Percentiles rank a stretch among this genome's conserved stretches.
These are phyloP conservation scores for Acanthopagrus latus DNA, from an alignment of 2,797 vertebrate genomes.

Conservation along the genomic window DNA sequence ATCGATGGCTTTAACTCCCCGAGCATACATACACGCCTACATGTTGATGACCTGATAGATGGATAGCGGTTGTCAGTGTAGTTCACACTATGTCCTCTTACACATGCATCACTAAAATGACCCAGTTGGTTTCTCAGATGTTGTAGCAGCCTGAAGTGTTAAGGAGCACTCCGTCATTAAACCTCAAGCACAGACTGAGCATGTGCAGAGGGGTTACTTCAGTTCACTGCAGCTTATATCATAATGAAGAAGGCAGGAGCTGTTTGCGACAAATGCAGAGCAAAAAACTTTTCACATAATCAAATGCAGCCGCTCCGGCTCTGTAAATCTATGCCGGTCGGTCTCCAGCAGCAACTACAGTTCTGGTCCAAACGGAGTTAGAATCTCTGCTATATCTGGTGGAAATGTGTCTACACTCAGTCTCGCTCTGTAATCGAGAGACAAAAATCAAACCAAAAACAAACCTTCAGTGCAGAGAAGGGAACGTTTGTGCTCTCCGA, in stretches of 20 bases:
- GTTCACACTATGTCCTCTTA: slow-evolving; percentile 1
- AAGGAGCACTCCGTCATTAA: slow-evolving; percentile 19
- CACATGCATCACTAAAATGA: slow-evolving; percentile 7
- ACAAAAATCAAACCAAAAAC: no score
- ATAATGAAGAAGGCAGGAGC: slow-evolving; percentile 6
- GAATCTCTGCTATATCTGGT: no score
- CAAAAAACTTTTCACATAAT: not conserved
- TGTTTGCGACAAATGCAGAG: slow-evolving; percentile 15
- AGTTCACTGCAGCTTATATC: slow-evolving; percentile 24
- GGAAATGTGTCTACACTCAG: no score
- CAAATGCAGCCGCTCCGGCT: not conserved
- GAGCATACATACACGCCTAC: not conserved
- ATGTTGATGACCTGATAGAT: slow-evolving; percentile 22
- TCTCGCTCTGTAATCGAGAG: no score
- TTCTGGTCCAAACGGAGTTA: no score
- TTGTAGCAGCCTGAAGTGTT: slow-evolving; percentile 28
- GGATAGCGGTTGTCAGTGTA: slow-evolving; percentile 8
- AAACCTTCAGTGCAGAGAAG: no score
- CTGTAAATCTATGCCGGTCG: not conserved
- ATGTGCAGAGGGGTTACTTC: slow-evolving; percentile 18
- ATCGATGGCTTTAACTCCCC: slow-evolving; percentile 14
- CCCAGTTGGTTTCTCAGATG: slow-evolving; percentile 8
- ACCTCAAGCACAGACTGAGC: slow-evolving; percentile 17
- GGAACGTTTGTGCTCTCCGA: no score
- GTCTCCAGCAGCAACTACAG: no score